These are phyloP conservation scores for Benitochromis conjunctus DNA, from an alignment of 2,113 vertebrate species.

Conservation along the genomic window DNA sequence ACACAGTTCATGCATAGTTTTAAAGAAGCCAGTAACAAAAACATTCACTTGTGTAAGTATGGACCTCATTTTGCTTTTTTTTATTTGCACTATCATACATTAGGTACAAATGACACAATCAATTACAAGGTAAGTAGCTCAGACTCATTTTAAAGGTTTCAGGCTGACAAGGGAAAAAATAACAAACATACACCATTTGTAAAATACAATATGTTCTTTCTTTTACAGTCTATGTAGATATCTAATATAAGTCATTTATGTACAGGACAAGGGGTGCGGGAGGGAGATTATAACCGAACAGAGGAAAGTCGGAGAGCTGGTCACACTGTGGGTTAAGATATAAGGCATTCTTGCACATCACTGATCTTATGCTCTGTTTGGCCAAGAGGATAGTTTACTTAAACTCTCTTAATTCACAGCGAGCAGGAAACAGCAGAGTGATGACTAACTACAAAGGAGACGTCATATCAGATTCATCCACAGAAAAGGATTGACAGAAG, in stretches of 20 bases:
- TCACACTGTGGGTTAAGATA: constrained; percentile 34
- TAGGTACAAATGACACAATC: constrained; percentile 75
- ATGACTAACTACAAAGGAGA: not conserved
- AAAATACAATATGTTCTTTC: constrained; percentile 69
- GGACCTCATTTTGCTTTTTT: constrained; percentile 46
- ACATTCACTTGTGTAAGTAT: not conserved
- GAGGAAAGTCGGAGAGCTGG: constrained; percentile 4
- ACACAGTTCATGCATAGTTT: not conserved
- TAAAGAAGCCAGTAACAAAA: not conserved
- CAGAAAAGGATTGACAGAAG: not conserved
- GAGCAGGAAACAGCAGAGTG: not conserved
- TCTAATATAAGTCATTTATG: constrained; percentile 54
- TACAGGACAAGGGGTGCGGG: constrained; percentile 50
- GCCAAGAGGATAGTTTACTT: constrained; percentile 17
- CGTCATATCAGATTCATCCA: not conserved
- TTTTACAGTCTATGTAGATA: constrained; percentile 53
- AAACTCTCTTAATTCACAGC: constrained; percentile 8
- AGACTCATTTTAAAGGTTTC: constrained; percentile 64
- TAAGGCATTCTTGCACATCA: constrained; percentile 61
- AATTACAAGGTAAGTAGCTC: constrained; percentile 69
- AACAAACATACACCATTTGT: constrained; percentile 64
- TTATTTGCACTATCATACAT: constrained; percentile 78
- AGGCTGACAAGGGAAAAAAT: constrained; percentile 39
- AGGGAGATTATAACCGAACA: constrained; percentile 23
- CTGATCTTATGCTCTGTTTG: constrained; percentile 33